phyloP scores from a whole-genome alignment of 2,888 invertebrate species.

The Microplitis deprimator region DNA sequence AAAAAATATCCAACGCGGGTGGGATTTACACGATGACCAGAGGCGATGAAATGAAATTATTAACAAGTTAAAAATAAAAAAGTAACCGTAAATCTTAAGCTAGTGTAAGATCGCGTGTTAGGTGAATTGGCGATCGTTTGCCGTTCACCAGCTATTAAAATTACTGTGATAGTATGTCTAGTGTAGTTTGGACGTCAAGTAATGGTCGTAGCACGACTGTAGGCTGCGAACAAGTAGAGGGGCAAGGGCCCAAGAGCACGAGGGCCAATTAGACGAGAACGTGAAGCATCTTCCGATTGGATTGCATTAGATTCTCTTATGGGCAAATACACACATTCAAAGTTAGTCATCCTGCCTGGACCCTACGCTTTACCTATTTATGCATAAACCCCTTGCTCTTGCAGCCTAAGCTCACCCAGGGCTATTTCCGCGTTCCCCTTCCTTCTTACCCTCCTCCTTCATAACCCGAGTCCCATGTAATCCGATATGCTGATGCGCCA shows the following conservation, averaged over 20 bases:
- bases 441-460: not conserved
- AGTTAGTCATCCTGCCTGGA: too few relatives aligned
- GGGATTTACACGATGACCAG: slow-evolving; percentile 16
- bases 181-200: not conserved
- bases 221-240: not conserved
- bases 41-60: slow-evolving; percentile 20
- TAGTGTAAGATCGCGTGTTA: slow-evolving; percentile 13
- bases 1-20: not conserved
- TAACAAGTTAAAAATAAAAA: slow-evolving; percentile 17
- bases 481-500: slow-evolving; percentile 58
- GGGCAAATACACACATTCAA: too few relatives aligned
- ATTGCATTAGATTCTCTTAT: too few relatives aligned
- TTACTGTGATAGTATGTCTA: not conserved
- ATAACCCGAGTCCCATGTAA: slow-evolving; percentile 48
- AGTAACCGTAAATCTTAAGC: not conserved
- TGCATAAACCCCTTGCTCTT: slow-evolving; percentile 46
- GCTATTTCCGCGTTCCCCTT: slow-evolving; percentile 50
- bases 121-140: slow-evolving; percentile 11
- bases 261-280: slow-evolving; percentile 56
- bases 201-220: slow-evolving; percentile 10
- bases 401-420: slow-evolving; percentile 38
- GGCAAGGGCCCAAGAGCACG: not conserved
- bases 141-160: too few relatives aligned
- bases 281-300: slow-evolving; percentile 50
- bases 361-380: slow-evolving; percentile 55